A percentile compares a stretch with the other conserved stretches of the same genome.
Conservation (phyloP, 2,888 invertebrate species). For the Girardia tigrina region DNA sequence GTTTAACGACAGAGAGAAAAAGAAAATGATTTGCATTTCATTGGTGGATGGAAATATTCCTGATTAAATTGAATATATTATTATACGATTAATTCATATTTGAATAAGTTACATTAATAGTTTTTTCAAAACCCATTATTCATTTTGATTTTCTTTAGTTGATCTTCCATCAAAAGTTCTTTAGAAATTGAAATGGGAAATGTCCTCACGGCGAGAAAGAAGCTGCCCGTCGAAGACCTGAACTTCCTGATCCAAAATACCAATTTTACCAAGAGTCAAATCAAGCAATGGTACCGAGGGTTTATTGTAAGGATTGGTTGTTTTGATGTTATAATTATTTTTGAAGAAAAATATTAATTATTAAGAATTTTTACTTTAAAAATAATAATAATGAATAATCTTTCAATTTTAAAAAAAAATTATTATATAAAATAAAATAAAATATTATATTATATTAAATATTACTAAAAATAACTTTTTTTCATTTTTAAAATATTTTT, state of each 20-base stretch:
- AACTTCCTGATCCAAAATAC: constrained; percentile 94
- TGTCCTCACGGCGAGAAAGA: constrained; percentile 50
- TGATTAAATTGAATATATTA: constrained; percentile 9
- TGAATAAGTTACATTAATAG: not conserved
- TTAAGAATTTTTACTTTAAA: too few relatives aligned
- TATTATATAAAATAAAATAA: too few relatives aligned
- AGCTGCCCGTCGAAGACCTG: constrained; percentile 91
- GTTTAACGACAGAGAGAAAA: not conserved
- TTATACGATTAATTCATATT: not conserved
- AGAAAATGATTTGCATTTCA: not conserved
- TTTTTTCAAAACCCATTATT: not conserved
- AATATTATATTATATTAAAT: too few relatives aligned
- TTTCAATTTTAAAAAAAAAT: too few relatives aligned
- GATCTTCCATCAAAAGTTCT: not conserved
- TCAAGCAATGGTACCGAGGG: constrained; percentile 99
- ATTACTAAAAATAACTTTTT: too few relatives aligned
- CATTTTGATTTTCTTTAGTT: not conserved
- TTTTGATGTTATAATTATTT: too few relatives aligned
- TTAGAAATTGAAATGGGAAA: constrained; percentile 42
- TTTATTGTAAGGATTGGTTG: constrained; percentile 96
- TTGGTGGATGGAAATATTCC: not conserved
- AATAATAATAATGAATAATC: too few relatives aligned
- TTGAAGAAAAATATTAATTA: too few relatives aligned
- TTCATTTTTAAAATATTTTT: too few relatives aligned
- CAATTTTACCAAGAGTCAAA: constrained; percentile 90